phyloP scores from a whole-genome alignment of 2,888 invertebrate species.

The Thecophora atra region DNA sequence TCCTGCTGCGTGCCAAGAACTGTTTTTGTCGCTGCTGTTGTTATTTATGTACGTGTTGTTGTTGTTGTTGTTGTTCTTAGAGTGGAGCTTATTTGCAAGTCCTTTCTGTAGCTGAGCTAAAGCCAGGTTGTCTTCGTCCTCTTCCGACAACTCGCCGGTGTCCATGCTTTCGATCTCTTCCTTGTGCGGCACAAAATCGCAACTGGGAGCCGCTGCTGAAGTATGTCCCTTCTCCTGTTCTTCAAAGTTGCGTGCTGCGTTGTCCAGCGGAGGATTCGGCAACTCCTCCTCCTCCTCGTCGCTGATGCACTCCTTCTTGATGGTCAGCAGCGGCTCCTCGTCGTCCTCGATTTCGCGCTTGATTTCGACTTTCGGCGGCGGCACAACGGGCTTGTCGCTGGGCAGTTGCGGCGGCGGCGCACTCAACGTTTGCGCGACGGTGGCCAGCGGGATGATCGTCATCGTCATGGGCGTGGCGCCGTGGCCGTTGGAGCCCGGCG shows the following conservation, averaged over 20 bases:
- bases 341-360: conserved; percentile 55
- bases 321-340: conserved; percentile 41
- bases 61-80: conserved; percentile 9
- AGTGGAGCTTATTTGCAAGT: conserved; percentile 30
- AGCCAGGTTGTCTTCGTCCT: conserved; percentile 42
- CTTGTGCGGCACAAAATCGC: neutral
- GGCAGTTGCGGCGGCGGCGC: conserved; percentile 32
- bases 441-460: conserved; percentile 59
- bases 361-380: conserved; percentile 56
- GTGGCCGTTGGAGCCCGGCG: conserved; percentile 46
- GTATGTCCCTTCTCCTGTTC: conserved; percentile 24
- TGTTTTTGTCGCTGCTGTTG: conserved; percentile 9
- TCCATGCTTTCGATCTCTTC: conserved; percentile 14
- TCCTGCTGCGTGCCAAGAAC: neutral
- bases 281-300: conserved; percentile 46
- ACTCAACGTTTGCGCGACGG: conserved; percentile 42
- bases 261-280: neutral
- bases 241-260: neutral
- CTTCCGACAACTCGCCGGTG: conserved; percentile 1
- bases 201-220: neutral
- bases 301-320: conserved; percentile 48
- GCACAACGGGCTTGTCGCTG: conserved; percentile 45
- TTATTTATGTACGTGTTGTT: neutral
- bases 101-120: conserved; percentile 40
- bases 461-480: conserved; percentile 56